Conservation (phyloP, 1,140 invertebrate genomes). For the Drosophila watanabei region DNA sequence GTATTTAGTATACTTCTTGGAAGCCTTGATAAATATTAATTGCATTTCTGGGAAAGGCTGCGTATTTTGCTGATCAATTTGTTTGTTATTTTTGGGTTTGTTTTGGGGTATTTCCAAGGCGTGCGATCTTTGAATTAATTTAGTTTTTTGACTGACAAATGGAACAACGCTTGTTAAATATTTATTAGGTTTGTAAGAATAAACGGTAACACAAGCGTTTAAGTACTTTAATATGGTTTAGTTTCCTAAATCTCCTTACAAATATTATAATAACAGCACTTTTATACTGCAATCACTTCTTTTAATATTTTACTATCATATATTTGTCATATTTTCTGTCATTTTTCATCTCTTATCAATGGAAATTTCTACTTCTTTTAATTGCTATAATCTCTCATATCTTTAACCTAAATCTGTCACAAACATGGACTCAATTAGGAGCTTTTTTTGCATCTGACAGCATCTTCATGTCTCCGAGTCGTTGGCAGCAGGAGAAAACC, state of each 20-base stretch:
- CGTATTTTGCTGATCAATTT: not conserved
- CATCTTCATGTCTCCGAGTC: conserved; percentile 37
- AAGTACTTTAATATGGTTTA: too few relatives aligned
- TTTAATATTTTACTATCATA: not conserved
- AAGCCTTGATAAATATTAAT: conserved; percentile 26
- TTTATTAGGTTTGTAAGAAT: conserved; percentile 2
- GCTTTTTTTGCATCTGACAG: conserved; percentile 42
- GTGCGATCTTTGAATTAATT: conserved; percentile 1
- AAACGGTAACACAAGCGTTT: not conserved
- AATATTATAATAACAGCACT: not conserved
- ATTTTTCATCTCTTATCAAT: not conserved
- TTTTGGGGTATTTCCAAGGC: not conserved
- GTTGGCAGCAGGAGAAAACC: conserved; percentile 59
- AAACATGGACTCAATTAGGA: conserved; percentile 14
- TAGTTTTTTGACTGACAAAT: not conserved
- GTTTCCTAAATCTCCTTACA: not conserved
- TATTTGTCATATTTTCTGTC: not conserved
- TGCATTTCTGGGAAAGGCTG: conserved; percentile 4
- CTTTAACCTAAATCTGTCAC: conserved; percentile 34
- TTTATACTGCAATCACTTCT: not conserved
- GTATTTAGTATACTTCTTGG: not conserved
- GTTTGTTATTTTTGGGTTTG: not conserved
- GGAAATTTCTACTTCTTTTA: not conserved
- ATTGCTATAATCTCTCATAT: conserved; percentile 9
- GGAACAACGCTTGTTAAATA: conserved; percentile 7